Evolutionary conservation across 2,888 invertebrate genomes (phyloP).

Genomic region (Lochmaea capreae): DNA sequence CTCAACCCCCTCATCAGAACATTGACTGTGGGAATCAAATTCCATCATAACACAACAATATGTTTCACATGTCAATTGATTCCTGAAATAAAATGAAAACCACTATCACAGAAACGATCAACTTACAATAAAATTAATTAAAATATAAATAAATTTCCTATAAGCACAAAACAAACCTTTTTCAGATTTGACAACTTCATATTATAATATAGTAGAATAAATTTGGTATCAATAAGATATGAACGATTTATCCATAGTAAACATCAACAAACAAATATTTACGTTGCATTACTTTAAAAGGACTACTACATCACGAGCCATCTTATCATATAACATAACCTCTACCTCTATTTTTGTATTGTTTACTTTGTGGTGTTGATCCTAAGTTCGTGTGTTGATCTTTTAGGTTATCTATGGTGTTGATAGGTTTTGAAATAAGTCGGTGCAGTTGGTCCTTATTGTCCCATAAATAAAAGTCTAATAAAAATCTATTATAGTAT

Average conservation of each 20-base stretch:
- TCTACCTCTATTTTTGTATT: slow-evolving; percentile 43
- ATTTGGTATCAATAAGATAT: background rate
- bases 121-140: slow-evolving; percentile 34
- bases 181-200: slow-evolving; percentile 24
- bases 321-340: slow-evolving; percentile 49
- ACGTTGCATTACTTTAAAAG: slow-evolving; percentile 47
- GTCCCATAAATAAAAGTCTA: background rate
- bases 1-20: slow-evolving; percentile 60
- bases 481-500: too few relatives aligned
- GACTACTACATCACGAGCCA: slow-evolving; percentile 53
- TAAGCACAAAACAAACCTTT: slow-evolving; percentile 39
- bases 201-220: slow-evolving; percentile 26
- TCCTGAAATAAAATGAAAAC: slow-evolving; percentile 37
- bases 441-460: slow-evolving; percentile 17
- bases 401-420: slow-evolving; percentile 32
- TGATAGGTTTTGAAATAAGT: slow-evolving; percentile 28
- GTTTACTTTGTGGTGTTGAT: slow-evolving; percentile 28
- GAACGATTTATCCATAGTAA: slow-evolving; percentile 37
- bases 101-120: slow-evolving; percentile 38
- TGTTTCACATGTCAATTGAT: slow-evolving; percentile 42
- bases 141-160: slow-evolving; percentile 39
- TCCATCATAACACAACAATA: slow-evolving; percentile 55
- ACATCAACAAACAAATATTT: slow-evolving; percentile 53
- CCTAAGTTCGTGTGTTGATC: slow-evolving; percentile 27
- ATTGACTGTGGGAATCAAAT: slow-evolving; percentile 58